Percentiles rank a stretch among this genome's conserved stretches.
phyloP scores from a whole-genome alignment of 2,888 invertebrate species.

The Hypselothyrea guttata region DNA sequence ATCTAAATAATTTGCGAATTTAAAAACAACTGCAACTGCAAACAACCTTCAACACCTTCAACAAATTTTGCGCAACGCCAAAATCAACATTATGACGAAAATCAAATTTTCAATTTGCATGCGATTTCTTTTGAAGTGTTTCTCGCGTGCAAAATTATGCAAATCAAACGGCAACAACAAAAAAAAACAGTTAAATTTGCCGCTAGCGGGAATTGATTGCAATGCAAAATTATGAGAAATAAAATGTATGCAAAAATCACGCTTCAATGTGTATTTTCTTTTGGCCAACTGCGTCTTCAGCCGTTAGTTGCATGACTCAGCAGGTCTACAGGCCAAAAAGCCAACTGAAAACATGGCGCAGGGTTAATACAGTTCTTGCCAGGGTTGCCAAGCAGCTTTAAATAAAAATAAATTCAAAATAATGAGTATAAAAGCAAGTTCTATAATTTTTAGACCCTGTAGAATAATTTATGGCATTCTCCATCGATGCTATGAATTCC shows the following conservation, averaged over 20 bases:
- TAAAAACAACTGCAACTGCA: conserved; percentile 6
- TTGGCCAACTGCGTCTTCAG: no score
- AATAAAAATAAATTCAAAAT: no score
- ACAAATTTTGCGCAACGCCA: conserved; percentile 41
- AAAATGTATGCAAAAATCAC: conserved; percentile 17
- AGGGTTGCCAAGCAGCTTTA: no score
- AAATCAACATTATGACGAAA: conserved; percentile 51
- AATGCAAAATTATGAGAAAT: conserved; percentile 25
- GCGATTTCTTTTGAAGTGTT: conserved; percentile 59
- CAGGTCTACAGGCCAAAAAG: no score
- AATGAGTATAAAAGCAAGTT: no score
- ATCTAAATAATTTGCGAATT: no score
- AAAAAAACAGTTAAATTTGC: conserved; percentile 20
- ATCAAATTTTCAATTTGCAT: conserved; percentile 75
- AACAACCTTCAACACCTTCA: conserved; percentile 52
- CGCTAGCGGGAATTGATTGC: conserved; percentile 2
- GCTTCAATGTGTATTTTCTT: conserved; percentile 22
- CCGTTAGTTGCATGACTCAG: no score
- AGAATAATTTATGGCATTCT: no score
- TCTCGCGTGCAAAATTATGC: conserved; percentile 69
- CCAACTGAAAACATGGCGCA: no score
- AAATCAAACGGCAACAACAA: conserved; percentile 45
- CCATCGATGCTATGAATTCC: no score
- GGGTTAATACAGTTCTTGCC: no score
- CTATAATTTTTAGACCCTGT: no score